These are phyloP conservation scores for Fragum whitleyi DNA, from an alignment of 2,888 invertebrate genomes.

Conservation along the genomic window DNA sequence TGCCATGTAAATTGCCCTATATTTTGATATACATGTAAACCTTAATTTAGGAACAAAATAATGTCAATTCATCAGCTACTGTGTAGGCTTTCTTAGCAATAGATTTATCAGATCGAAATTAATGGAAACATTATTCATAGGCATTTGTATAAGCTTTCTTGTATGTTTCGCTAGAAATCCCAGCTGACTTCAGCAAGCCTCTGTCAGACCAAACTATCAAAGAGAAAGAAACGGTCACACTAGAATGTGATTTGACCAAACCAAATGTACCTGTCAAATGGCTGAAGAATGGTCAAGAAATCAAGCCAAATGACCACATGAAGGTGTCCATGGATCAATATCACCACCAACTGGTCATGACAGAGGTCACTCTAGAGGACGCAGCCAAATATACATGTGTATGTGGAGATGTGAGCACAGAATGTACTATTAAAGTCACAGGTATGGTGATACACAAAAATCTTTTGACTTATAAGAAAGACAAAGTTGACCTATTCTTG, in stretches of 20 bases:
- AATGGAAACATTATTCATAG: no score
- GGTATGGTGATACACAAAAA: conserved; percentile 5
- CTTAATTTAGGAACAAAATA: no score
- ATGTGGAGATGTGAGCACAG: conserved; percentile 89
- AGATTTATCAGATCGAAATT: no score
- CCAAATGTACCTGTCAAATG: conserved; percentile 93
- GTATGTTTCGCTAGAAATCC: no score
- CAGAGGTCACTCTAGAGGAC: conserved; percentile 73
- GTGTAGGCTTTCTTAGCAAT: no score
- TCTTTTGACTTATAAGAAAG: no score
- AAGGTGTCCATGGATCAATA: conserved; percentile 75
- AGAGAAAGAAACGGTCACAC: conserved; percentile 86
- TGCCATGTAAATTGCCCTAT: no score
- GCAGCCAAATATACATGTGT: conserved; percentile 88
- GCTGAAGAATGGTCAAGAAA: conserved; percentile 87
- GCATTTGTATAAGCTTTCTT: no score
- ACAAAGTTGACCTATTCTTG: no score
- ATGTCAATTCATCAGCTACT: no score
- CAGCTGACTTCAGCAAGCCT: conserved; percentile 76
- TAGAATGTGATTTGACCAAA: conserved; percentile 93
- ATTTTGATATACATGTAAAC: no score
- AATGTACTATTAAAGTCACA: conserved; percentile 32
- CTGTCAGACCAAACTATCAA: conserved; percentile 72
- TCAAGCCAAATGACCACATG: conserved; percentile 75
- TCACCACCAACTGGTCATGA: conserved; percentile 77